Conservation (phyloP, 2,113 vertebrate genomes). For the Urocolius indicus region DNA sequence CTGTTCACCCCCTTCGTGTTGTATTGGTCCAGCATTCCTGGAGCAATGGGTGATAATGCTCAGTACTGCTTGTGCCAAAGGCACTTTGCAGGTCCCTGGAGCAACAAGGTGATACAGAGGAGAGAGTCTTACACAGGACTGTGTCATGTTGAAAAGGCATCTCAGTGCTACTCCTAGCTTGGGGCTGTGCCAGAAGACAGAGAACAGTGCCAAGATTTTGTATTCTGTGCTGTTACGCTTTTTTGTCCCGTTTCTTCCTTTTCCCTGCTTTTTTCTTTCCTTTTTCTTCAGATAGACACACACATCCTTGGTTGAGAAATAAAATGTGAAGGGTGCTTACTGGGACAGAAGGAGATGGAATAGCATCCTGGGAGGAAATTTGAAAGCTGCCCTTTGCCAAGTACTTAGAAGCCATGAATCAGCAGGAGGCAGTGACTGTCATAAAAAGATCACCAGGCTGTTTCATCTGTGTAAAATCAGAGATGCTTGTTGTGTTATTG, state of each 20-base stretch:
- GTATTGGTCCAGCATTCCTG: rapidly evolving
- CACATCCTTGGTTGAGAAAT: neutral
- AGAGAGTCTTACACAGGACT: neutral
- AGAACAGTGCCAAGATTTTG: neutral
- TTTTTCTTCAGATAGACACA: neutral
- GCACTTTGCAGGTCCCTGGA: neutral
- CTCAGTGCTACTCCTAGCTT: neutral
- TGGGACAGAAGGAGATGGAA: slow-evolving; percentile 6
- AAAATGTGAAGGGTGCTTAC: neutral
- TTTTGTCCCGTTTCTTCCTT: neutral
- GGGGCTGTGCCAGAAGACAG: neutral
- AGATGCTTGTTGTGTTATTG: slow-evolving; percentile 10
- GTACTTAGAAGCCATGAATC: neutral
- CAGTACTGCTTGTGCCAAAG: neutral
- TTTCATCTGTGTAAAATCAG: slow-evolving; percentile 43
- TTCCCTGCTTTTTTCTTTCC: neutral
- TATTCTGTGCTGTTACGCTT: neutral
- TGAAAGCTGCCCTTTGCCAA: slow-evolving; percentile 32
- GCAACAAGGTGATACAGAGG: neutral
- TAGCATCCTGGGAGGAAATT: neutral
- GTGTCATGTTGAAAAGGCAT: neutral
- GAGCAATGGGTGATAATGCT: neutral
- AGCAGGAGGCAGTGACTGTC: slow-evolving; percentile 1
- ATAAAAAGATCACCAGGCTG: slow-evolving; percentile 24
- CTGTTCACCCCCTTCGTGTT: rapidly evolving